Percentiles rank a stretch among this genome's conserved stretches.
Conservation (phyloP, 2,888 invertebrate genomes). For the Epistrophe eligans region DNA sequence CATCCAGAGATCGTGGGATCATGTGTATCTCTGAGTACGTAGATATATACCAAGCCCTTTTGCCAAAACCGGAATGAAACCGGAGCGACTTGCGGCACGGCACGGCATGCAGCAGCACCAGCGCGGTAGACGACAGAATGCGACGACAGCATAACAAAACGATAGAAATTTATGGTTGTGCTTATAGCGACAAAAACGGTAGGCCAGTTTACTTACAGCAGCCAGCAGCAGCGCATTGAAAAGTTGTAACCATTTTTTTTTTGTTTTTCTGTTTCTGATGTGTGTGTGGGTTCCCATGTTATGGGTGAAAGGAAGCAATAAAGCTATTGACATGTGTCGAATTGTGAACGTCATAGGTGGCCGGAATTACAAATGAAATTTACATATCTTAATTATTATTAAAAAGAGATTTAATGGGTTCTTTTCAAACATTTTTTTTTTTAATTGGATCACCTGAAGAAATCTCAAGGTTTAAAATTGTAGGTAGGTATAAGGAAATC, state of each 20-base stretch:
- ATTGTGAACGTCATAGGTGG: constrained; percentile 72
- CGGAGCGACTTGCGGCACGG: constrained; percentile 3
- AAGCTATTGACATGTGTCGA: constrained; percentile 74
- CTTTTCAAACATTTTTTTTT: constrained; percentile 40
- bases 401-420: constrained; percentile 51
- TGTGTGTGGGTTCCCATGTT: constrained; percentile 44
- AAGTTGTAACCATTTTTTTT: constrained; percentile 46
- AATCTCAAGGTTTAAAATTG: constrained; percentile 41
- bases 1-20: constrained; percentile 69
- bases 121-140: constrained; percentile 14
- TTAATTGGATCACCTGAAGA: constrained; percentile 62
- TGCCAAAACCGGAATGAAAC: constrained; percentile 64
- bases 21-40: constrained; percentile 21
- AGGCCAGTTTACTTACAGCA: constrained; percentile 44
- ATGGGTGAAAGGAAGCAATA: constrained; percentile 71
- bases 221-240: constrained; percentile 9
- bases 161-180: constrained; percentile 73
- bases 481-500: not conserved
- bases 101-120: not conserved
- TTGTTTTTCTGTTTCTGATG: constrained; percentile 11
- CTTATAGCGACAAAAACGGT: constrained; percentile 70
- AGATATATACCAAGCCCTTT: constrained; percentile 42
- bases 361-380: constrained; percentile 68
- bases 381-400: constrained; percentile 59
- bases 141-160: constrained; percentile 47